Evolutionary conservation across 2,113 vertebrate genomes (phyloP).

Genomic region (Marcusenius ussheri): DNA sequence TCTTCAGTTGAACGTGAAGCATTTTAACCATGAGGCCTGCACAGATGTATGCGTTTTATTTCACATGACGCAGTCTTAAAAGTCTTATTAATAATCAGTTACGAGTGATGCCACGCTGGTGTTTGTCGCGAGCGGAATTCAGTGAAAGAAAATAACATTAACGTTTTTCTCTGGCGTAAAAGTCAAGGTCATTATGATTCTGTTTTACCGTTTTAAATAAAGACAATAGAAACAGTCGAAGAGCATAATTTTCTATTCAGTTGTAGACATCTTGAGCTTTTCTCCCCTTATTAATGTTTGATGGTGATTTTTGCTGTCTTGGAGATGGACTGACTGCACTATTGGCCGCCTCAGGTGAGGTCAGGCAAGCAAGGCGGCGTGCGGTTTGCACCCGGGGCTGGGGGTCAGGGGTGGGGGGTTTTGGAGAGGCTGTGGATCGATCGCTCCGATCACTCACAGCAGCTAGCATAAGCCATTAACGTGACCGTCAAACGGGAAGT

Average conservation of each 20-base stretch:
- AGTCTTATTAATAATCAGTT: slow-evolving; percentile 5
- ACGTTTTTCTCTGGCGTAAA: slow-evolving; percentile 47
- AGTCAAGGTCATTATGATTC: slow-evolving; percentile 48
- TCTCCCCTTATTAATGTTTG: not conserved
- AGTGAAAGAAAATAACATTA: slow-evolving; percentile 36
- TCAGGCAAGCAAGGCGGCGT: not conserved
- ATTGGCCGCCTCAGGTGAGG: not conserved
- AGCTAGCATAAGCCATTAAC: slow-evolving; percentile 63
- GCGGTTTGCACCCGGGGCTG: not conserved
- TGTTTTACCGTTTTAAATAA: slow-evolving; percentile 40
- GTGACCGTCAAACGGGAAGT: not conserved
- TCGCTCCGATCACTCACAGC: slow-evolving; percentile 49
- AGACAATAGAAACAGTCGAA: not conserved
- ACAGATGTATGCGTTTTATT: slow-evolving; percentile 48
- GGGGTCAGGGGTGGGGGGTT: slow-evolving; percentile 22
- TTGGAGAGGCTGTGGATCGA: slow-evolving; percentile 50
- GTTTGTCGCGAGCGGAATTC: slow-evolving; percentile 43
- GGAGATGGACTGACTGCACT: slow-evolving; percentile 43
- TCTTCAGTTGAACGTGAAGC: slow-evolving; percentile 51
- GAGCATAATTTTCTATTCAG: not conserved
- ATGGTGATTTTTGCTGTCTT: slow-evolving; percentile 23
- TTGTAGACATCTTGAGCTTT: not conserved
- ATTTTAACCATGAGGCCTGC: slow-evolving; percentile 50
- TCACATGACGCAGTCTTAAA: slow-evolving; percentile 31
- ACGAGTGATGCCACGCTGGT: slow-evolving; percentile 8